phyloP scores from a whole-genome alignment of 2,113 vertebrate species.

The Mystacornis crossleyi region DNA sequence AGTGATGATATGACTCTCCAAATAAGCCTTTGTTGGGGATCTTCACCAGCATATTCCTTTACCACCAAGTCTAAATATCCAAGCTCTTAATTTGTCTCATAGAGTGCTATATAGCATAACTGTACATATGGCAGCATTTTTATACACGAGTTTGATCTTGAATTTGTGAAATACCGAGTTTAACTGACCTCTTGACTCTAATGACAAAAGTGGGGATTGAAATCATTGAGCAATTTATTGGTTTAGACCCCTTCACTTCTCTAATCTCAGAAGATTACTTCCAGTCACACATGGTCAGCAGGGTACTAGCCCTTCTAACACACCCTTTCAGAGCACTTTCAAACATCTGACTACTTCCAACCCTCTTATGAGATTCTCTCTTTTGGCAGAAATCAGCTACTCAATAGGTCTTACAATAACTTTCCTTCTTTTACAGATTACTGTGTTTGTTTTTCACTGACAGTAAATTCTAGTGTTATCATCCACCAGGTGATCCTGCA shows the following conservation, averaged over 20 bases:
- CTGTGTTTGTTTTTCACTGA: background rate
- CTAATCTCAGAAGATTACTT: slow-evolving; percentile 45
- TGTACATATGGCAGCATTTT: background rate
- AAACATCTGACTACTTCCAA: background rate
- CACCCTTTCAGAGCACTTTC: background rate
- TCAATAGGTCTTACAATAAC: background rate
- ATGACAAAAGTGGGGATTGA: background rate
- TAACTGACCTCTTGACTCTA: background rate
- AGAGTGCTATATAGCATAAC: background rate
- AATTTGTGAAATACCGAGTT: slow-evolving; percentile 7
- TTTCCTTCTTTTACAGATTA: background rate
- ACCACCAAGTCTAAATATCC: background rate
- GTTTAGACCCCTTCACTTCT: slow-evolving; percentile 31
- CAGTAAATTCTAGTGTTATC: background rate
- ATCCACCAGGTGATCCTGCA: background rate
- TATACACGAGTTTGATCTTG: background rate
- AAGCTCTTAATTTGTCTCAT: background rate
- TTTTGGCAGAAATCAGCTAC: background rate
- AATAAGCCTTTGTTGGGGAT: background rate
- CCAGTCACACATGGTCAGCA: slow-evolving; percentile 26
- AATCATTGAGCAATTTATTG: slow-evolving; percentile 13
- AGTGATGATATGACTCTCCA: background rate
- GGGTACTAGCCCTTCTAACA: slow-evolving; percentile 1
- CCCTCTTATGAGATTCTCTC: background rate
- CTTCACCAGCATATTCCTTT: background rate